phyloP scores from a whole-genome alignment of 2,113 vertebrate genomes.

The Trochalopteron elliotii region DNA sequence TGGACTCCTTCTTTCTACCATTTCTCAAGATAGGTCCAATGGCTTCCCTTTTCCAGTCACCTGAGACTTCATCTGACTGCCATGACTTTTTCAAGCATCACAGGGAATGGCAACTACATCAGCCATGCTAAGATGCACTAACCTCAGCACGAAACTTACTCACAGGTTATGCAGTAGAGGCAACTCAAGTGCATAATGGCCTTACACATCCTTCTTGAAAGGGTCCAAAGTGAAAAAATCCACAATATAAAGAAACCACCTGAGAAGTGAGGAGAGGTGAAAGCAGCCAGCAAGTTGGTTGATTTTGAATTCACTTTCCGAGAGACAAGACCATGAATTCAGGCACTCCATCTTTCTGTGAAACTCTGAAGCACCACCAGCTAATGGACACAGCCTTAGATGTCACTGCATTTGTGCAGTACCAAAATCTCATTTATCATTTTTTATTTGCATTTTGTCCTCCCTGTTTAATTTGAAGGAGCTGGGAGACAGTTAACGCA shows the following conservation, averaged over 20 bases:
- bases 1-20: no score
- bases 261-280: background rate
- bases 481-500: background rate
- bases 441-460: background rate
- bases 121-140: background rate
- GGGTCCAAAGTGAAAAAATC: background rate
- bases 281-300: background rate
- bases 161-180: background rate
- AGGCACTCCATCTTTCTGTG: background rate
- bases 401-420: background rate
- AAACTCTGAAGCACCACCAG: background rate
- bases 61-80: background rate
- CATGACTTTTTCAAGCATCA: background rate
- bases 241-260: background rate
- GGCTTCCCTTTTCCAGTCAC: background rate
- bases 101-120: background rate
- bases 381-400: background rate
- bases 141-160: background rate
- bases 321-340: background rate
- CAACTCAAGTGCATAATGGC: rapidly evolving
- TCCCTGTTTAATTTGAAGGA: background rate
- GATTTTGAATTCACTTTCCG: background rate
- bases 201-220: background rate
- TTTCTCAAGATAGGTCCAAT: background rate
- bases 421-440: background rate